Base-by-base conservation (phyloP, 2,888 invertebrate genomes). In the Phytoseiulus persimilis region DNA sequence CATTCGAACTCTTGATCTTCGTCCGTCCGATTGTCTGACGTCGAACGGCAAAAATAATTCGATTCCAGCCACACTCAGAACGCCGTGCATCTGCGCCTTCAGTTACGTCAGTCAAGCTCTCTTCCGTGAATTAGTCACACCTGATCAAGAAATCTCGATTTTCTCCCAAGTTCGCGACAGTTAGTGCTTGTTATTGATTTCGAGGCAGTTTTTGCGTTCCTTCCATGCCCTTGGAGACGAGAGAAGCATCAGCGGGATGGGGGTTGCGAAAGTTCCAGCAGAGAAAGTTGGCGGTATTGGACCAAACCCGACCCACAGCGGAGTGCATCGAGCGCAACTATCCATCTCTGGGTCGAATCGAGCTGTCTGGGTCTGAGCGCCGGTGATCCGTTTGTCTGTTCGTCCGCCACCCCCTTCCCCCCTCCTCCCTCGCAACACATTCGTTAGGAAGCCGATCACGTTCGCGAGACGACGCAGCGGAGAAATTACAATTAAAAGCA, bases 81-180 rank as follows among this genome's bases (percentile, higher is more conserved):
- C 45, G 87, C 87, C 87, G 87, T 87, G 87, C 87, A 87, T 87
- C 87, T 87, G 32, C 87, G 87, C 87, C 87, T 87, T 87, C 87
- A 87, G 87, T 87, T 87, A 87, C 31, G 32, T 65, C 65, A 65
- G 65, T 65, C 65, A 65, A 65, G 65, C 65, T 65, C 65, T 28
- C 28, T 65, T 23, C 18, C 65, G 65, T 65, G 11, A 65, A 23
- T 23, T 14, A 65, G 14, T 65, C 28, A 28, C 14, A 23, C 65
- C 28, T 18, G 14, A 65, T 65, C 65, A 65, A 65, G 65, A 65
- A 65, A 23, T 65, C 65, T 2, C 23, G 28, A 65, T 65, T 65
- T 28, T 65, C 18, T 14, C 23, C 28, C 23, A 23, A 14, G 18
- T 65, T 11, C 18, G 65, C 65, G 65, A 28, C 14, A 65, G 18